Evolutionary conservation across 2,113 vertebrate genomes (phyloP), one percentile per base, ranked within the genome.

Genomic region (Isurus oxyrinchus): DNA sequence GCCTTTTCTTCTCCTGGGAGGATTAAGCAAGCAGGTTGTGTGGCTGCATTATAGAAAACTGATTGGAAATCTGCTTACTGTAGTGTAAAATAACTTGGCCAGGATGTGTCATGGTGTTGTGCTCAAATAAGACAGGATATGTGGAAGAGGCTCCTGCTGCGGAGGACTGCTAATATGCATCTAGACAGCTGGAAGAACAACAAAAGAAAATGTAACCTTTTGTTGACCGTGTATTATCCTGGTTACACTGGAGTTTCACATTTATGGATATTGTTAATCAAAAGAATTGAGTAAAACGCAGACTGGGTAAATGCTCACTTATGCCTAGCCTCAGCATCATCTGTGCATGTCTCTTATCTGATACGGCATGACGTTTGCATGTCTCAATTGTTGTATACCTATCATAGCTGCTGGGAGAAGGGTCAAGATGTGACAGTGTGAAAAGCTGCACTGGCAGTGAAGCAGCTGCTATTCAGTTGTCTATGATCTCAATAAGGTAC

Each of bases 11-110:
- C 90, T 63, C 59, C 90, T 63, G 90, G 59, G 35, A 94, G 90
- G 90, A 94, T 94, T 94, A 94, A 94, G n/a, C 59, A 44, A 94
- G 35, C 59, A 23, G 90, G 59, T 66, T 94, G 35, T 94, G 90
- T 44, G 55, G 55, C 59, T 94, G 90, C 59, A 63, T 94, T 94
- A 63, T 63, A 94, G 90, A 94, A 63, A 94, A 94, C 59, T 66
- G 90, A 94, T 94, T 94, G 90, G 90, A 94, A 94, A 63, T 59
- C 90, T 94, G 90, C 90, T 94, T 94, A 94, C 90, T 66, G 90
- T 63, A 63, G 57, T 63, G 59, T 63, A 94, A 94, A 94, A 63
- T 63, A 63, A 94, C 90, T 94, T 94, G 90, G 90, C n/a, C 59
- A 94, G 90, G 59, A 94, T 94, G 90, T 40, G n/a, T 40, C 90